Evolutionary conservation across 2,113 vertebrate species (phyloP), one percentile per base, ranked within the genome.

Genomic region (Atractosteus spatula): DNA sequence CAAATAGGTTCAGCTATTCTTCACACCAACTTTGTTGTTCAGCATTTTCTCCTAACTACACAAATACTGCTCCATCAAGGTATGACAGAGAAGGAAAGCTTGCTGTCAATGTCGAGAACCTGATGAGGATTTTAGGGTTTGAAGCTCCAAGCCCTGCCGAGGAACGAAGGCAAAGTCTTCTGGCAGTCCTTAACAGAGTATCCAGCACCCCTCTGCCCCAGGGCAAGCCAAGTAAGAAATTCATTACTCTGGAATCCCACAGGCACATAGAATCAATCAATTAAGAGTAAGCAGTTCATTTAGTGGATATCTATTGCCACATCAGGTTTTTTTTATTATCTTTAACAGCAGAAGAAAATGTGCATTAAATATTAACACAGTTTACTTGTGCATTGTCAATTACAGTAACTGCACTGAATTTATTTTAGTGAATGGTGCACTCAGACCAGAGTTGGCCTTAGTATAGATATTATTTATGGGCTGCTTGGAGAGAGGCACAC

Each of bases 91-190:
- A 5, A 55, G 63, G 66, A 11, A 29, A 41, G 62, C 54, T 54
- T 11, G 16, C 43, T 11, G n/a, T 73, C 43, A 66, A 16, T 55
- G 43, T n/a, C 5, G 47, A 45, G 29, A 57, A 3, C 16, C 14
- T 73, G 56, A 66, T 59, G 71, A 59, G 42, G 42, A 43, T 54
- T 12, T 57, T 73, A 29, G 63, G 63, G 5, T 66, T 57, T 47
- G 62, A 67, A 17, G 10, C 7, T 14, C 17, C 8, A 67, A 44
- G 54, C 16, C 47, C 43, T n/a, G 12, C 54, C 7, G 4, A 55
- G 10, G 71, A 67, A 66, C 54, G 42, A 55, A 17, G 71, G 63
- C 41, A 5, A 14, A 8, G 41, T 17, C 14, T 29, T 12, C 55
- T 42, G 3, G 57, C 63, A 67, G 62, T 63, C 10, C 63, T 57